A percentile compares a stretch with the other conserved stretches of the same genome.
Conservation (phyloP, 1,140 invertebrate genomes). For the Papilio machaon region DNA sequence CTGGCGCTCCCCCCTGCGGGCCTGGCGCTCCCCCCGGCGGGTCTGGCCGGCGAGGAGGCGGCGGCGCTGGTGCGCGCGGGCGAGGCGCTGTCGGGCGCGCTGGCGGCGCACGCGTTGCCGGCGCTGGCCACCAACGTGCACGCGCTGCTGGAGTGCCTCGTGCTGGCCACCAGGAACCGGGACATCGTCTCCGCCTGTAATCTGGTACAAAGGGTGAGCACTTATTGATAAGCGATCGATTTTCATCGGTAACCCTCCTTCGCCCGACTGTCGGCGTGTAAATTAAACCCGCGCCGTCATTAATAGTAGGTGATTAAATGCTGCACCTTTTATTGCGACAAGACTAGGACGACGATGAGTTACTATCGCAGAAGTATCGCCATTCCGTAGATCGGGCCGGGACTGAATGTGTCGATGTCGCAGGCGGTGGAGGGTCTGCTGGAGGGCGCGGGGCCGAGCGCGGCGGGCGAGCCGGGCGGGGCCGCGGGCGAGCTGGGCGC, state of each 20-base stretch:
- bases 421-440: conserved; percentile 94
- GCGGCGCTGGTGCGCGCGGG: conserved; percentile 66
- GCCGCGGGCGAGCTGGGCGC: conserved; percentile 88
- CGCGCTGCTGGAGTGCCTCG: conserved; percentile 88
- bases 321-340: too few relatives aligned
- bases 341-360: too few relatives aligned
- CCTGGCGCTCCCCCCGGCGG: conserved; percentile 68
- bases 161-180: conserved; percentile 87
- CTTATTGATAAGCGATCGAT: not conserved
- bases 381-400: too few relatives aligned
- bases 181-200: conserved; percentile 88
- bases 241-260: not conserved
- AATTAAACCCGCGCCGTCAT: too few relatives aligned
- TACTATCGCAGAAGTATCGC: too few relatives aligned
- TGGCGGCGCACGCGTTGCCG: conserved; percentile 57
- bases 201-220: conserved; percentile 87
- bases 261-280: too few relatives aligned
- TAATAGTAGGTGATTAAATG: too few relatives aligned
- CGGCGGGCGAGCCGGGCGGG: conserved; percentile 62
- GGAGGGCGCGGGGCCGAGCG: conserved; percentile 88
- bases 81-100: conserved; percentile 65
- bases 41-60: conserved; percentile 64
- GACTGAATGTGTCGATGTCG: conserved; percentile 37
- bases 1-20: conserved; percentile 62
- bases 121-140: conserved; percentile 83